Evolutionary conservation across 2,888 invertebrate genomes (phyloP), one percentile per base, ranked within the genome.

Genomic region (Diarsia brunnea): DNA sequence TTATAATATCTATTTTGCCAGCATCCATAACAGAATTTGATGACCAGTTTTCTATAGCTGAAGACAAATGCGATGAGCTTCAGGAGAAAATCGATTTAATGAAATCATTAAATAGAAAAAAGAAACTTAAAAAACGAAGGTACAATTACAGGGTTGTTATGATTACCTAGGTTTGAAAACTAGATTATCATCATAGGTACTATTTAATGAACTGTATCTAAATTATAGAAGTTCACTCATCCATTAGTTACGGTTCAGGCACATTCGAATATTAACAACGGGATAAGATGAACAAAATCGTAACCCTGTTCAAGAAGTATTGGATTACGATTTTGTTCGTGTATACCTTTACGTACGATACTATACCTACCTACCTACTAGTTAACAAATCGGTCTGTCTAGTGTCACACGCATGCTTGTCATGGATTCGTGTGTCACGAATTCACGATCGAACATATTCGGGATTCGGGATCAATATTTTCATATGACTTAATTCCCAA

Each of bases 61-160:
- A 95, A 90, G 90, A 92, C 43, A 91, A 95, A 85, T 96, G 96
- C 86, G 90, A 94, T 61, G 92, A 95, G 60, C 92, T 96, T 73
- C 94, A 95, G 85, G 93, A 95, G 63, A 96, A 96, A 92, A 92
- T 96, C 75, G 93, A 95, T 82, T 84, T 94, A 87, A 93, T 96
- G 10, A 95, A 95, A 88, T 88, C 89, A 65, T 91, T 95, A 67
- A 96, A 95, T 89, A 92, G 90, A 79, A 95, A 94, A 91, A 91
- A 90, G 81, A 95, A 95, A 89, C 84, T 94, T 69, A 96, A 94
- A 91, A 96, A 94, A 83, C 90, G 94, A 72, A 96, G 96, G 96
- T 95, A 38, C 14, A 7, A 24, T 16, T 31, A 24, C 24, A 49
- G 43, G 5, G 4, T 69, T 64, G 4, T 45, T 31, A 58, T 58